Evolutionary conservation across 2,888 invertebrate genomes (phyloP), one percentile per base, ranked within the genome.

Genomic region (Sinopyrophorus schimmeli): DNA sequence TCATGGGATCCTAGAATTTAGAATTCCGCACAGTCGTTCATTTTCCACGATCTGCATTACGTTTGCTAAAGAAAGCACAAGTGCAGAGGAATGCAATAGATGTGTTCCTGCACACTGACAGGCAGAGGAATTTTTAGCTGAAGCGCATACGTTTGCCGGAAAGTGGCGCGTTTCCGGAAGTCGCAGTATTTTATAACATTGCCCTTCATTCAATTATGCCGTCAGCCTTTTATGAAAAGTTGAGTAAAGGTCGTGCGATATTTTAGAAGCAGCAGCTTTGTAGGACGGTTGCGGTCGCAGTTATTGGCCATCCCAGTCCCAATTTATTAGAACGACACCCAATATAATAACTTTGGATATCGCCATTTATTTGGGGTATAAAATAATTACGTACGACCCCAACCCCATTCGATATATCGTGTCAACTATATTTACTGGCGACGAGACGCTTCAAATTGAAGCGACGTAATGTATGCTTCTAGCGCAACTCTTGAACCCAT

Each of bases 261-360:
- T 58, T 58, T 58, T 51, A 59, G 53, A 47, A 51, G 58, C 55
- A 54, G 57, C 58, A 60, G 59, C 57, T 59, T 58, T 48, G 58
- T 53, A 52, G 49, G 58, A 58, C 55, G 59, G 57, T 54, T 56
- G 54, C 54, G 59, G 54, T 52, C 59, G 58, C 47, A 43, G 60
- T 58, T 60, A 60, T 60, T 59, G 61, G 59, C 62, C 58, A 59
- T 60, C 56, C 41, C 53, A 56, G 62, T 62, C 55, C 46, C 58
- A 58, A 64, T 64, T 63, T 63, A 64, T 64, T 62, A 62, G 55
- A 57, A 60, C 58, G 57, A 55, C 59, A 60, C 55, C 58, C 58
- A 55, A 58, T 60, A 59, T 59, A 61, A 63, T 61, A 63, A 53
- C 54, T 57, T 42, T 39, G 49, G 56, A 57, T 58, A 57, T 51